Evolutionary conservation across 2,113 vertebrate species (phyloP).

Genomic region (Apodemus speciosus): DNA sequence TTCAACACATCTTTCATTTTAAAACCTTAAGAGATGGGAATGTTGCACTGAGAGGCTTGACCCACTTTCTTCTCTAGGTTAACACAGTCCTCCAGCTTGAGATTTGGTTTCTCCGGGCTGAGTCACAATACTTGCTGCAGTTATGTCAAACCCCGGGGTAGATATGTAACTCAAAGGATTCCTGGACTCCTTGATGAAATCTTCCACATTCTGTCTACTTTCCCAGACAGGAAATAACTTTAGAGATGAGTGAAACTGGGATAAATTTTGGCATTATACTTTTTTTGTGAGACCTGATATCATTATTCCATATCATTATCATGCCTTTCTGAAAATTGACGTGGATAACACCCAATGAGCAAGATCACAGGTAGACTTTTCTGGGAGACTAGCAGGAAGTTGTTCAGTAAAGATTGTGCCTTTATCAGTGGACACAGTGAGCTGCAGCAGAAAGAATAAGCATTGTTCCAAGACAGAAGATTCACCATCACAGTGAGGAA

Average conservation of each 20-base stretch:
- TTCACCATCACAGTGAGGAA: neutral
- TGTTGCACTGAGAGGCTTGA: neutral
- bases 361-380: neutral
- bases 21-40: neutral
- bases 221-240: neutral
- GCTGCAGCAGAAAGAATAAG: neutral
- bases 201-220: neutral
- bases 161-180: accelerated
- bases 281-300: neutral
- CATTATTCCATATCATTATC: neutral
- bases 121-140: too few relatives aligned
- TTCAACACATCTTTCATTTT: neutral
- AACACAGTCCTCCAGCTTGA: neutral
- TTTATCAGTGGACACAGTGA: neutral
- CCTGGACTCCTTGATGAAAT: neutral
- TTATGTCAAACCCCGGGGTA: neutral
- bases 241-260: neutral
- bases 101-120: neutral
- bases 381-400: neutral
- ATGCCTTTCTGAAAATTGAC: neutral
- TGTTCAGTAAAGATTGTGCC: neutral
- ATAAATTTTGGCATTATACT: neutral
- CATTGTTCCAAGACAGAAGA: neutral
- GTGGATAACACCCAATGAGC: accelerated
- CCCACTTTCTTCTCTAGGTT: neutral